A percentile compares a stretch with the other conserved stretches of the same genome.
phyloP scores from a whole-genome alignment of 2,113 vertebrate species.

The Smithornis capensis region DNA sequence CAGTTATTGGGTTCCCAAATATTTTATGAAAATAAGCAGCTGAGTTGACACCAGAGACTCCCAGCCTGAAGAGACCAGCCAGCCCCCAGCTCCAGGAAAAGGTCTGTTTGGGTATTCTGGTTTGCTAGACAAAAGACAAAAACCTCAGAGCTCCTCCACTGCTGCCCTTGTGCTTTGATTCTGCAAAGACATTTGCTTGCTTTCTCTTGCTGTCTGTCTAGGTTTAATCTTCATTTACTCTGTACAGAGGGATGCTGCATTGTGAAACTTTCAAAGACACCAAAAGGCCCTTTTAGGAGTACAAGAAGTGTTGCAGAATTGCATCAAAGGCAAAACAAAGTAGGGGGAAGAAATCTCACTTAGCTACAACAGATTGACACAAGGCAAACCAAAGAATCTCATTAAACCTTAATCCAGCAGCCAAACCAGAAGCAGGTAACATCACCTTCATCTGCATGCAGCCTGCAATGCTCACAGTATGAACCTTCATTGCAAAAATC shows the following conservation, averaged over 20 bases:
- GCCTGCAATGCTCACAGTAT: neutral
- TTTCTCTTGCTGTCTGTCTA: neutral
- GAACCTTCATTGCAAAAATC: neutral
- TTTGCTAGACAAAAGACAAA: neutral
- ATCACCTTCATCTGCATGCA: neutral
- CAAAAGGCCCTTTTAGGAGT: slow-evolving; percentile 2
- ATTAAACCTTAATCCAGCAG: neutral
- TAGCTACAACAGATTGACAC: neutral
- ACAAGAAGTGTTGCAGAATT: neutral
- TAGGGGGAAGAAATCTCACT: neutral
- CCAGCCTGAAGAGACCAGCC: neutral
- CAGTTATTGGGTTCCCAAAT: neutral
- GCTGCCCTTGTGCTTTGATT: neutral
- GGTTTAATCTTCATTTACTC: neutral
- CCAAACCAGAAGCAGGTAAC: neutral
- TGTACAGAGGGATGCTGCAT: neutral
- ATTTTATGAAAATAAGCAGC: neutral
- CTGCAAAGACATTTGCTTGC: neutral
- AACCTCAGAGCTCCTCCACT: neutral
- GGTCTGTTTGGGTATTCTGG: neutral
- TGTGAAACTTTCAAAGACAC: neutral
- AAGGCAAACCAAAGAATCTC: neutral
- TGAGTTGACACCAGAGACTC: neutral
- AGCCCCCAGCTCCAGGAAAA: neutral
- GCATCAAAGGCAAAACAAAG: slow-evolving; percentile 17